A percentile compares a stretch with the other conserved stretches of the same genome.
These are phyloP conservation scores for Dromas ardeola DNA, from an alignment of 2,113 vertebrate genomes.

Conservation along the genomic window DNA sequence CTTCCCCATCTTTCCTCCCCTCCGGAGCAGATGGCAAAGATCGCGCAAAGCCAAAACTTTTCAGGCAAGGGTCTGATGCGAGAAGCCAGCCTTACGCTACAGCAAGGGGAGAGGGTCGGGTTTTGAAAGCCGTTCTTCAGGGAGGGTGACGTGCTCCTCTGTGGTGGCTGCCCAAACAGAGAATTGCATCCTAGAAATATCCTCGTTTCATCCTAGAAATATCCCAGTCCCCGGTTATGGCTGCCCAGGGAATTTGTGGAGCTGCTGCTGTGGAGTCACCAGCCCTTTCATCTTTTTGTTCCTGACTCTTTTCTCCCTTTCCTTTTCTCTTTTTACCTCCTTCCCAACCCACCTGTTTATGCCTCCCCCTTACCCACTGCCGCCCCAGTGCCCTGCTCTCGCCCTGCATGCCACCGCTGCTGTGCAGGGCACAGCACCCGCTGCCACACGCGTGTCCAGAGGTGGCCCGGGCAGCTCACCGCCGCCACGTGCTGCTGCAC, in stretches of 20 bases:
- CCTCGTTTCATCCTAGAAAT: not conserved
- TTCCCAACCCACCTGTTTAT: not conserved
- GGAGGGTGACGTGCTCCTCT: fast-evolving
- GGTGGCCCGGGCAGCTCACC: not conserved
- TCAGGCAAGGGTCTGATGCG: not conserved
- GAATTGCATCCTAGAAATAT: not conserved
- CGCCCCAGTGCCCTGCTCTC: fast-evolving
- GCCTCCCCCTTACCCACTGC: fast-evolving
- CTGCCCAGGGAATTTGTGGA: not conserved
- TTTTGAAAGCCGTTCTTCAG: not conserved
- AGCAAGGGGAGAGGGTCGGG: not conserved
- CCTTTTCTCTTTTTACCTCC: not conserved
- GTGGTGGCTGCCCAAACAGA: not conserved
- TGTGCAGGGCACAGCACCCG: not conserved
- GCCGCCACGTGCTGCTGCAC: fast-evolving
- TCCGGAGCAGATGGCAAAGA: not conserved
- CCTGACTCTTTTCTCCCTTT: not conserved
- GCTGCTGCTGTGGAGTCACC: not conserved
- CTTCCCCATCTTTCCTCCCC: not conserved
- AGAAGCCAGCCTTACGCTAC: not conserved
- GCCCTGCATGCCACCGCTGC: fast-evolving
- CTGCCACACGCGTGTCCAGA: fast-evolving
- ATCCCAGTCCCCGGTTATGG: not conserved
- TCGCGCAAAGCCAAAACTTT: not conserved
- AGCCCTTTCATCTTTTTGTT: not conserved